Evolutionary conservation across 2,888 invertebrate species (phyloP), one percentile per base, ranked within the genome.

Genomic region (Macropis europaea): DNA sequence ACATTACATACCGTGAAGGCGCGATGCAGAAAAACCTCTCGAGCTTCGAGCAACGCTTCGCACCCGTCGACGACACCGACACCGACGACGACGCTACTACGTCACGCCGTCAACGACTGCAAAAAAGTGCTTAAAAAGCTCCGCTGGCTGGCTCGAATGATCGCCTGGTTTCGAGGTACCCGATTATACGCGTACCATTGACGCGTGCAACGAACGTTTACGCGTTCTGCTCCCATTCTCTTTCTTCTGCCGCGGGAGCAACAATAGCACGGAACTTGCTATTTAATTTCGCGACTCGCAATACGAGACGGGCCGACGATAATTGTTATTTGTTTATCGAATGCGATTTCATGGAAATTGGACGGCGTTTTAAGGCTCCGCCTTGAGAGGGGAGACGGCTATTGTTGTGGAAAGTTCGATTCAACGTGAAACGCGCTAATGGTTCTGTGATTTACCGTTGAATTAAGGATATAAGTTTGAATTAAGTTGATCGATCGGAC

Each of bases 21-120:
- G 84, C 82, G 80, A 86, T 82, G 82, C 82, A 82, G 84, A 83
- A 86, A 86, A 86, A 86, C 80, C 82, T 84, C 81, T 86, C 80
- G 76, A 82, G 81, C 67, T 76, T 76, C 77, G 63, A 75, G 76
- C 76, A 66, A 77, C 68, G 76, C 50, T 79, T 81, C 74, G 69
- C 69, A 72, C 77, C 53, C 69, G 76, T 64, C 60, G 77, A 63
- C 70, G 68, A 72, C 77, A 43, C 54, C 62, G 43, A 56, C 48
- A 50, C 59, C 63, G 38, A 60, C 67, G 50, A 47, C 64, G 53
- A 47, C 45, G 26, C 26, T 32, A 15, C 61, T 26, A 4, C 45
- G 34, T n/a, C n/a, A n/a, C 36, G 43, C 26, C 57, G 47, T 45
- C 63, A 62, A 60, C 63, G 69, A 52, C 63, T 72, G 70, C 59